Base-by-base conservation (phyloP, 2,888 invertebrate genomes). In the Luperina nickerlii region DNA sequence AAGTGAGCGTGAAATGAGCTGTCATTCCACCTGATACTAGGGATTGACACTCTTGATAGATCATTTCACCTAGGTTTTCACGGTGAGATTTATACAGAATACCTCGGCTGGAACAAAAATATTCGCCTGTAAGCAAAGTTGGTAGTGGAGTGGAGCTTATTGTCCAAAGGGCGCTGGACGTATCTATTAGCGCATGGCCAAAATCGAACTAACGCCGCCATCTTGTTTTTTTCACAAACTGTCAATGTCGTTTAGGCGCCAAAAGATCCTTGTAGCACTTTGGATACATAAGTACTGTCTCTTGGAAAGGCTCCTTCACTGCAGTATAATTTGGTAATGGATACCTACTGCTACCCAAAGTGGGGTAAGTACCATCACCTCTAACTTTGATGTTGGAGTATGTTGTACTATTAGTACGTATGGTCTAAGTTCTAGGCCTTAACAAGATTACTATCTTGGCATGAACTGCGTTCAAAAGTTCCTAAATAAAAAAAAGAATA, bases 341-440 rank as follows among this genome's bases (percentile, higher is more conserved):
- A 74, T 45, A 71, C 38, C 65, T 54, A 24, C 51, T 60, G 27
- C 54, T 45, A 57, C n/a, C 15, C 54, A 81, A 67, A 74, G 60
- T 69, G 69, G 42, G 9, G 63, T 60, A 75, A 1, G 9, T 69
- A 54, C 69, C 65, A 57, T 57, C 32, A 83, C 27, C 65, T 84
- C 72, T 75, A 60, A 83, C 71, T 83, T 84, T 78, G 78, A 72
- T 83, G 83, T 71, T 54, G 2, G 8, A 86, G 62, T 66, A 69
- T 32, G 38, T 20, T 20, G 24, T 62, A 27, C 32, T 72, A 18
- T 63, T 63, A 42, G 8, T 11, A 42, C 9, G 57, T 48, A 1
- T 76, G 87, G 83, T 76, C 11, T 45, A 76, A 83, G 42, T 74
- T 66, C n/a, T 20, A 71, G 20, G 15, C 8, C 4, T n/a, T n/a